phyloP scores from a whole-genome alignment of 2,113 vertebrate species.

The Pungitius pungitius region DNA sequence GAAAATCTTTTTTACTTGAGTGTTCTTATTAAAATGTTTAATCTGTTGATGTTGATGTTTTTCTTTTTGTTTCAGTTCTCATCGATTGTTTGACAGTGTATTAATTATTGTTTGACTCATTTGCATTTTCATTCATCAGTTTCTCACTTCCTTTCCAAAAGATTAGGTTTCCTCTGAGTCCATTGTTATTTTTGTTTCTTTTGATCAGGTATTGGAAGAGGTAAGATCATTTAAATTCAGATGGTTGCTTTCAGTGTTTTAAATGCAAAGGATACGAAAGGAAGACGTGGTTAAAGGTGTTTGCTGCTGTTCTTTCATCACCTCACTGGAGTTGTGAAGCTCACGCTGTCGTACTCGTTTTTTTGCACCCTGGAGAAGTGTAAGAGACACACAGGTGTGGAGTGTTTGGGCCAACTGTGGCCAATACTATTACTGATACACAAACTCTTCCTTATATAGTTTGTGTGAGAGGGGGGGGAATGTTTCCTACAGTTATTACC shows the following conservation, averaged over 20 bases:
- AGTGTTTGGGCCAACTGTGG: neutral
- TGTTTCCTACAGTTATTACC: neutral
- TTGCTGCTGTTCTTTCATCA: neutral
- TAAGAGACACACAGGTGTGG: neutral
- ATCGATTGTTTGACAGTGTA: conserved; percentile 19
- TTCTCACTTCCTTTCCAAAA: conserved; percentile 11
- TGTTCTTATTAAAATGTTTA: conserved; percentile 81
- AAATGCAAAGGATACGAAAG: no score
- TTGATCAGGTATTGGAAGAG: conserved; percentile 7
- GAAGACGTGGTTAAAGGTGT: no score
- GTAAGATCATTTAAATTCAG: conserved; percentile 28
- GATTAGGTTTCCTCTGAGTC: neutral
- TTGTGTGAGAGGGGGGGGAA: neutral
- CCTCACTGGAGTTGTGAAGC: neutral
- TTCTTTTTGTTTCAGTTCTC: conserved; percentile 54
- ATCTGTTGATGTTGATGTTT: conserved; percentile 71
- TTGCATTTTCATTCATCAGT: conserved; percentile 5
- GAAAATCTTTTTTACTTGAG: conserved; percentile 73
- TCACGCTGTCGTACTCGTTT: neutral
- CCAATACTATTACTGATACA: neutral
- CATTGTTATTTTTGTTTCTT: neutral
- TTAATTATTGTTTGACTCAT: conserved; percentile 10
- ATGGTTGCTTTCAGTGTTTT: conserved; percentile 25
- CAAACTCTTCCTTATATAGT: neutral
- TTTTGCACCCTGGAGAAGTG: neutral